Conservation (phyloP, 1,140 invertebrate genomes). For the Neuroterus valhalla region DNA sequence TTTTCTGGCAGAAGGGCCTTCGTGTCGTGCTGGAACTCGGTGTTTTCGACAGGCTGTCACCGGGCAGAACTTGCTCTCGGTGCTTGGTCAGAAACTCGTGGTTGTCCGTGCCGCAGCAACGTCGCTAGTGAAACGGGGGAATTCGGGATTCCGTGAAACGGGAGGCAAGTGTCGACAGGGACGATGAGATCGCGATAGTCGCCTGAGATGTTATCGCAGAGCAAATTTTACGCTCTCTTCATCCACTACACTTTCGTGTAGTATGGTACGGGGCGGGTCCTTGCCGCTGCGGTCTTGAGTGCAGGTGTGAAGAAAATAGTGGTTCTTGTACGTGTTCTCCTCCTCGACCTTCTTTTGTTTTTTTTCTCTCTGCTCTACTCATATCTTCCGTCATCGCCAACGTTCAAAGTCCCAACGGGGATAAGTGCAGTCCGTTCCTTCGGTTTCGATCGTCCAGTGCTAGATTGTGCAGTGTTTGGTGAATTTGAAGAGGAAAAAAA, state of each 20-base stretch:
- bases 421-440: neutral
- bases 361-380: constrained; percentile 12
- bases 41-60: too few species aligned
- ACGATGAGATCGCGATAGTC: constrained; percentile 42
- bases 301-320: constrained; percentile 34
- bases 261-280: constrained; percentile 66
- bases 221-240: constrained; percentile 70
- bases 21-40: neutral
- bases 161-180: constrained; percentile 7
- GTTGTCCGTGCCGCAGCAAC: constrained; percentile 16
- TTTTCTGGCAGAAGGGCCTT: neutral
- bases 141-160: neutral
- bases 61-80: too few species aligned
- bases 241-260: constrained; percentile 71
- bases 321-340: constrained; percentile 16
- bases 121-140: constrained; percentile 19
- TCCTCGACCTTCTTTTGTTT: constrained; percentile 6
- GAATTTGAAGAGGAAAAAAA: constrained; percentile 11
- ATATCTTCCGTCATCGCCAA: constrained; percentile 8
- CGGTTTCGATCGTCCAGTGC: neutral
- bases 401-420: neutral
- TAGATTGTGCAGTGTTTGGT: constrained; percentile 8
- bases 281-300: constrained; percentile 58
- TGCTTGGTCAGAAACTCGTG: neutral
- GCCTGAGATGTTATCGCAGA: constrained; percentile 66